Evolutionary conservation across 64 coral and sea anemone genomes (phyloP), one percentile per base, ranked within the genome.

Genomic region (Porites australiensis): DNA sequence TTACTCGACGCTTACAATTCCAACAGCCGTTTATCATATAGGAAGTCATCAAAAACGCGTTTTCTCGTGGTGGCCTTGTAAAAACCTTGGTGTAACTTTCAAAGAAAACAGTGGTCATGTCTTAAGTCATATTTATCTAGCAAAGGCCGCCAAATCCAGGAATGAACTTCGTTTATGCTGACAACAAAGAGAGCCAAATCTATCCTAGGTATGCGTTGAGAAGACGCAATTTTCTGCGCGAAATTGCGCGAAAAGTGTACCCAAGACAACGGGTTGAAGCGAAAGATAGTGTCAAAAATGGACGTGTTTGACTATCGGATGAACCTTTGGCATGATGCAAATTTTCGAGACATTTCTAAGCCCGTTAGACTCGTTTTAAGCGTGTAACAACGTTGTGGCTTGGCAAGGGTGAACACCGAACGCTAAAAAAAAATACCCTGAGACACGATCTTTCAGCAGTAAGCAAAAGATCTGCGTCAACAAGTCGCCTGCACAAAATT

Each of bases 271-370:
- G 73, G 46, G 46, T 19, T 16, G 73, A 46, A 15, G 15, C 15
- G 27, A 44, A 14, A 13, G 70, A 5, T 46, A 16, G 47, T 73
- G 11, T 47, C 73, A 76, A 76, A 76, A 44, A 76, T 50, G 73
- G 13, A 76, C 45, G 81, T 84, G 81, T 84, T 84, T 84, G 63
- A 84, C 22, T 64, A 68, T 84, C 46, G 44, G 81, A 69, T 84
- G 46, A 84, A 7, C 69, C 46, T 64, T 84, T 84, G 81, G 16
- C 45, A 68, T 44, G 63, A 84, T 68, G 62, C 81, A 84, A 84
- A 84, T 84, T 84, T 18, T 60, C 63, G 16, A 84, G 63, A 68
- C 58, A 84, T 84, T 69, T 67, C 62, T 51, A 67, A 84, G 61
- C 58, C 59, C n/a, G 43, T 14, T 65, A 65, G 8, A 84, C 69